These are phyloP conservation scores for Pangasius macronema DNA, from an alignment of 2,797 vertebrate species.

Conservation along the genomic window DNA sequence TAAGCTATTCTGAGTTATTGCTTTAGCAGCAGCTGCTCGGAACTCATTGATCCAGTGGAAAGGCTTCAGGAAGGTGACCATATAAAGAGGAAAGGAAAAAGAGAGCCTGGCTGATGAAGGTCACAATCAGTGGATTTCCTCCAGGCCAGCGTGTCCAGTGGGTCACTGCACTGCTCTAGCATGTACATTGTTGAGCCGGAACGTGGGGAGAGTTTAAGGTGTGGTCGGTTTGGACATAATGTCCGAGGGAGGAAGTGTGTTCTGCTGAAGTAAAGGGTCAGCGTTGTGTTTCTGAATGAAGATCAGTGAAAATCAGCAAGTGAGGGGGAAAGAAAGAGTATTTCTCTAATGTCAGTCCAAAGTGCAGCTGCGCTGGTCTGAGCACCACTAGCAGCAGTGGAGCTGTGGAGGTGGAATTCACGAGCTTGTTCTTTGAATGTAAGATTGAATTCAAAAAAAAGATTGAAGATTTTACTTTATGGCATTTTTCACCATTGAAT, in stretches of 20 bases:
- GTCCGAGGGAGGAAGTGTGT: conserved; percentile 55
- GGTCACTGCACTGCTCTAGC: conserved; percentile 26
- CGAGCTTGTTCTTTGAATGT: conserved; percentile 5
- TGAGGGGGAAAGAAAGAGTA: conserved; percentile 21
- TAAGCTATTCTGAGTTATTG: conserved; percentile 27
- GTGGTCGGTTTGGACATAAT: conserved; percentile 51
- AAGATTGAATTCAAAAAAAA: neutral
- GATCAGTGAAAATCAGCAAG: conserved; percentile 31
- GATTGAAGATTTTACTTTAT: neutral
- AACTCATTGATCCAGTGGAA: conserved; percentile 29
- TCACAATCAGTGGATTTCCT: conserved; percentile 69
- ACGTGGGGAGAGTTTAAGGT: conserved; percentile 43
- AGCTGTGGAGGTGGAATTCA: conserved; percentile 35
- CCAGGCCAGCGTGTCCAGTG: conserved; percentile 44
- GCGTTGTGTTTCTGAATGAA: conserved; percentile 44
- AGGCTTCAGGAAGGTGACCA: conserved; percentile 61
- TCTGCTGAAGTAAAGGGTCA: conserved; percentile 42
- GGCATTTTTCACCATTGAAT: neutral
- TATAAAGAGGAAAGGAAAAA: conserved; percentile 57
- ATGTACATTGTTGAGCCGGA: conserved; percentile 35
- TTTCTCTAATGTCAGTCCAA: conserved; percentile 43
- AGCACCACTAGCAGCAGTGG: conserved; percentile 26
- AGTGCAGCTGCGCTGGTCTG: conserved; percentile 48
- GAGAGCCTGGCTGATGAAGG: conserved; percentile 44
- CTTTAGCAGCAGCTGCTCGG: conserved; percentile 6